These are phyloP conservation scores for Dallia pectoralis DNA, from an alignment of 2,797 vertebrate species.

Conservation along the genomic window DNA sequence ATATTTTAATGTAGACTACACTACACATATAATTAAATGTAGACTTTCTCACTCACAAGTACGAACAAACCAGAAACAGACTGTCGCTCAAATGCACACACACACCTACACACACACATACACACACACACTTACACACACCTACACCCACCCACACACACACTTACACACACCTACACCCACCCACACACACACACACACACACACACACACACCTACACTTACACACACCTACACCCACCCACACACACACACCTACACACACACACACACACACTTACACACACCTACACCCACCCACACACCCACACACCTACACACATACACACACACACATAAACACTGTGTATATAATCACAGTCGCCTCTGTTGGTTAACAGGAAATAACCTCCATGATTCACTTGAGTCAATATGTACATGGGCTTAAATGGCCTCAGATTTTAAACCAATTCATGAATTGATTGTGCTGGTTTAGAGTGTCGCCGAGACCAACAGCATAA, in stretches of 20 bases:
- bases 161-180: not conserved
- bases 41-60: not conserved
- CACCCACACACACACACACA: slow-evolving; percentile 22
- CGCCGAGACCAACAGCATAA: not conserved
- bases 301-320: slow-evolving; percentile 23
- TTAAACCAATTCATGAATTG: not conserved
- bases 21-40: not conserved
- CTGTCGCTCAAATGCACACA: not conserved
- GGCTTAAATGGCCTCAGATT: slow-evolving; percentile 4
- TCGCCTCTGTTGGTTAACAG: not conserved
- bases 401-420: slow-evolving; percentile 7
- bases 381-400: not conserved
- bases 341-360: not conserved
- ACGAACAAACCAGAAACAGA: not conserved
- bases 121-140: slow-evolving; percentile 3
- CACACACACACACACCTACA: too few species aligned
- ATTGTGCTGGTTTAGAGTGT: not conserved
- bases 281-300: slow-evolving; percentile 1
- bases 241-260: too few species aligned
- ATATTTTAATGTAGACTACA: too few species aligned
- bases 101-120: slow-evolving; percentile 1
- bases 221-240: slow-evolving; percentile 23
- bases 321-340: slow-evolving; percentile 24
- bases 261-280: slow-evolving; percentile 25
- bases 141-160: slow-evolving; percentile 2